phyloP scores from a whole-genome alignment of 2,113 vertebrate species.

The Eupsittula cactorum region DNA sequence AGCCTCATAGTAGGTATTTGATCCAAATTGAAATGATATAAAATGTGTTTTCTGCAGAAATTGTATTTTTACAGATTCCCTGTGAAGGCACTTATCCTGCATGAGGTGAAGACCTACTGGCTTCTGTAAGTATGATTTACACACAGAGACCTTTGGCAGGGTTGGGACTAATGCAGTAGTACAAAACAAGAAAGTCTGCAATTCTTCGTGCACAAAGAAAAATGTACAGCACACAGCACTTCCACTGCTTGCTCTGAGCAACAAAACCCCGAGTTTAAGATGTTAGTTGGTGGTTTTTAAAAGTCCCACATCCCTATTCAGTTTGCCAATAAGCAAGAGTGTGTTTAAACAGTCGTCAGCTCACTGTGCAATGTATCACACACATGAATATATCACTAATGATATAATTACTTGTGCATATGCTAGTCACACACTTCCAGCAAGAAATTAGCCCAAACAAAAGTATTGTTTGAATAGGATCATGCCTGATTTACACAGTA shows the following conservation, averaged over 20 bases:
- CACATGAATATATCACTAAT: not conserved
- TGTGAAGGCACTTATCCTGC: not conserved
- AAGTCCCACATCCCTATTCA: not conserved
- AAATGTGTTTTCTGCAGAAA: not conserved
- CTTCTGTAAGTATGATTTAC: slow-evolving; percentile 13
- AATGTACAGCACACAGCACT: not conserved
- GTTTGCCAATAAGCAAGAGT: not conserved
- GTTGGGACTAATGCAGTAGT: not conserved
- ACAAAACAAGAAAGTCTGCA: not conserved
- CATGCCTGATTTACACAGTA: slow-evolving; percentile 14
- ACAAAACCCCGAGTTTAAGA: not conserved
- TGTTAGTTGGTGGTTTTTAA: not conserved
- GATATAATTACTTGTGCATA: not conserved
- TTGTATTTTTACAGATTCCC: not conserved
- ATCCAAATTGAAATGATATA: not conserved
- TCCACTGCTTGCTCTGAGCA: not conserved
- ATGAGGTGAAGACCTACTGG: not conserved
- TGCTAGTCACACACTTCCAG: not conserved
- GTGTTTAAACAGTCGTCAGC: not conserved
- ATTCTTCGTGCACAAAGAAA: not conserved
- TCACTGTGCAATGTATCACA: not conserved
- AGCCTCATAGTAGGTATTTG: not conserved
- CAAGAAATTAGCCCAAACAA: slow-evolving; percentile 37
- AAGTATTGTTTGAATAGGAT: slow-evolving; percentile 19
- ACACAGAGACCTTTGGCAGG: slow-evolving; percentile 12